Conservation (phyloP, 2,113 vertebrate species). For the Eudyptes chrysolophus region DNA sequence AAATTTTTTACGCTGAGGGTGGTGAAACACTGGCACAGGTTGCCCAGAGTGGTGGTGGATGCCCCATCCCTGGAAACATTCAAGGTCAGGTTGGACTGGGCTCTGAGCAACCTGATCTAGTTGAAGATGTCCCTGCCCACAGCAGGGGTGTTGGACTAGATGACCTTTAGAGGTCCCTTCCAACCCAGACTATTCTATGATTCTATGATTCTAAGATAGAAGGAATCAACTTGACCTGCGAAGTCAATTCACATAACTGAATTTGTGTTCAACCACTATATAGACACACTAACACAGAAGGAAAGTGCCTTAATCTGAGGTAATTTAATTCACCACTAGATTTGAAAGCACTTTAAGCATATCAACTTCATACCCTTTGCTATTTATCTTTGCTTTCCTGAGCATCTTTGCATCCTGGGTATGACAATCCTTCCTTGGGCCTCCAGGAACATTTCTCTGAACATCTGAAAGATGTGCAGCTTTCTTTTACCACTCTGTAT, state of each 20-base stretch:
- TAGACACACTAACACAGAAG: background rate
- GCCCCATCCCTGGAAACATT: too few relatives aligned
- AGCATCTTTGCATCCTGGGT: background rate
- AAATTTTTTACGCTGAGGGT: too few relatives aligned
- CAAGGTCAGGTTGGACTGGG: too few relatives aligned
- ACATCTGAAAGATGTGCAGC: background rate
- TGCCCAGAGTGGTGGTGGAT: too few relatives aligned
- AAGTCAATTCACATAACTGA: background rate
- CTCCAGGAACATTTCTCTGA: background rate
- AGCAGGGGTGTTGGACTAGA: too few relatives aligned
- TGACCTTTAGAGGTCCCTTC: too few relatives aligned
- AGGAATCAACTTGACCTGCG: background rate
- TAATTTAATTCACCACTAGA: background rate
- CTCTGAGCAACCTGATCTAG: too few relatives aligned
- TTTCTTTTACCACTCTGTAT: background rate
- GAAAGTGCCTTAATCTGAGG: background rate
- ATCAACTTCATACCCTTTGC: background rate
- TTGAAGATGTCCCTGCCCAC: too few relatives aligned
- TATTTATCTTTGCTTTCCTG: background rate
- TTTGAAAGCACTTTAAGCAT: background rate
- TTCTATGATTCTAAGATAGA: background rate
- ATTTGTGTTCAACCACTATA: background rate
- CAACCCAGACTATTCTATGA: too few relatives aligned
- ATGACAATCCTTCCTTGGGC: background rate
- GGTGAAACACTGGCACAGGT: too few relatives aligned